Conservation (phyloP, 2,888 invertebrate genomes). For the Rotaria magnacalcarata region DNA sequence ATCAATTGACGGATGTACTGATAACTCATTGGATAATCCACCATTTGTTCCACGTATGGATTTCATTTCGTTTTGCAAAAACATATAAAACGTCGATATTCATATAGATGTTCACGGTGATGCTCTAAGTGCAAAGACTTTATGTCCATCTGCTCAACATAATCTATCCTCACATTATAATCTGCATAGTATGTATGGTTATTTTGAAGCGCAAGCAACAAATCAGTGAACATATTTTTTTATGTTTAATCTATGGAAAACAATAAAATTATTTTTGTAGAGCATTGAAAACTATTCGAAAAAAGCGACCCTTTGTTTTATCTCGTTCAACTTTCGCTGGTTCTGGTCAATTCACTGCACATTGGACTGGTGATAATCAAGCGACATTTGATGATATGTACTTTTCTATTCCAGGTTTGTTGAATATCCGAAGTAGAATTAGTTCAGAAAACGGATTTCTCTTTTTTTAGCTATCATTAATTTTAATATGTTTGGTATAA, state of each 20-base stretch:
- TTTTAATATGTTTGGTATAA: conserved; percentile 55
- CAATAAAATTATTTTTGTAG: conserved; percentile 47
- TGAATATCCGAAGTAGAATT: background rate
- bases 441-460: no score
- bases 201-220: conserved; percentile 51
- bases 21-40: conserved; percentile 52
- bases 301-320: conserved; percentile 47
- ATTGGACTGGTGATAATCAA: conserved; percentile 57
- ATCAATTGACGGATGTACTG: conserved; percentile 52
- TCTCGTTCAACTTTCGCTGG: conserved; percentile 53
- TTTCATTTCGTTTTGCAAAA: background rate
- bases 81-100: background rate
- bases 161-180: conserved; percentile 52
- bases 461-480: conserved; percentile 34
- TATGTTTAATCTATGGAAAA: background rate
- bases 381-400: conserved; percentile 64
- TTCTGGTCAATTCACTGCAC: conserved; percentile 52
- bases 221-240: conserved; percentile 47
- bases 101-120: conserved; percentile 49
- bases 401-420: conserved; percentile 64
- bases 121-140: conserved; percentile 49
- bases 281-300: conserved; percentile 50
- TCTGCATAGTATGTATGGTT: conserved; percentile 54
- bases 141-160: conserved; percentile 53
- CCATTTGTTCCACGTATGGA: conserved; percentile 52